A percentile compares a stretch with the other conserved stretches of the same genome.
Evolutionary conservation across 2,797 vertebrate species (phyloP).

Genomic region (Neosalanx taihuensis): DNA sequence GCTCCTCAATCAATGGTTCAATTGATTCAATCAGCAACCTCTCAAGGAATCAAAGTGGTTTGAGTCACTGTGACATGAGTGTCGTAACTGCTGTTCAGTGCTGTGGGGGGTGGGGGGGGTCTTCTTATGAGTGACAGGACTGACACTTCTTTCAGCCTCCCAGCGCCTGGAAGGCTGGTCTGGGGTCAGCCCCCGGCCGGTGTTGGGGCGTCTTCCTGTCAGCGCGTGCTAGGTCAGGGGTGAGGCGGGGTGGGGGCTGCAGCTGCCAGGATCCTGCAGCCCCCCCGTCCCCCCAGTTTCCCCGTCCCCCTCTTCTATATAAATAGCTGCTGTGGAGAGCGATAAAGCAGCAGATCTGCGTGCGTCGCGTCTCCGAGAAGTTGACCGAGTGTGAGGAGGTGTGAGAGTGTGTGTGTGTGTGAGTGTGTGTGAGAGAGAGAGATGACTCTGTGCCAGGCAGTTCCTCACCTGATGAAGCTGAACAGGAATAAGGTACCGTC

Average conservation of each 20-base stretch:
- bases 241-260: conserved; percentile 33
- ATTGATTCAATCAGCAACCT: too few relatives aligned
- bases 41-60: too few relatives aligned
- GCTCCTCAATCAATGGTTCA: too few relatives aligned
- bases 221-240: conserved; percentile 45
- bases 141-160: not conserved
- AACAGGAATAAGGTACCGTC: conserved; percentile 74
- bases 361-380: conserved; percentile 10
- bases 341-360: conserved; percentile 43
- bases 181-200: conserved; percentile 30
- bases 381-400: conserved; percentile 43
- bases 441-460: conserved; percentile 66
- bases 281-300: conserved; percentile 9
- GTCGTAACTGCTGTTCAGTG: too few relatives aligned
- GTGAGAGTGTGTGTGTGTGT: conserved; percentile 54
- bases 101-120: too few relatives aligned
- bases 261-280: conserved; percentile 61
- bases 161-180: conserved; percentile 34
- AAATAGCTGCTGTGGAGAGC: conserved; percentile 66
- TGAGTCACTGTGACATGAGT: too few relatives aligned
- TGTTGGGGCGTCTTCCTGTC: conserved; percentile 38
- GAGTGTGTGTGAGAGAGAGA: conserved; percentile 39
- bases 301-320: conserved; percentile 56
- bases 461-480: conserved; percentile 71
- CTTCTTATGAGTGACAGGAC: not conserved